Evolutionary conservation across 2,797 vertebrate species (phyloP).

Genomic region (Antrozous pallidus): DNA sequence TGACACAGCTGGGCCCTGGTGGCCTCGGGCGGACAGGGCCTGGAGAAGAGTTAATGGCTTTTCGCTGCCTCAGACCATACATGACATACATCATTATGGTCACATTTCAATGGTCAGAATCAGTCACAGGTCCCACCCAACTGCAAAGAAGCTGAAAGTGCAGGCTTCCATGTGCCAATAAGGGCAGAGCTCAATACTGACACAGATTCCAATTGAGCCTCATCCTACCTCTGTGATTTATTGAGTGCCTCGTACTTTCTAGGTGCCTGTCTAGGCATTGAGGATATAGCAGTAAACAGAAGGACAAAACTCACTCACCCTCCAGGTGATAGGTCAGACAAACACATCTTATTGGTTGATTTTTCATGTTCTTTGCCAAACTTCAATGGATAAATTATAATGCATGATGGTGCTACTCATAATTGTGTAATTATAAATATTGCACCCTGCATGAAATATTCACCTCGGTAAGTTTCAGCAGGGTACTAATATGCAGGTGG

Average conservation of each 20-base stretch:
- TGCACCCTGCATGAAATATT: neutral
- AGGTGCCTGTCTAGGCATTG: neutral
- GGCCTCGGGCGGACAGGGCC: neutral
- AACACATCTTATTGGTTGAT: neutral
- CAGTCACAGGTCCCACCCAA: neutral
- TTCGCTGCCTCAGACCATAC: neutral
- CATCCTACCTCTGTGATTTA: neutral
- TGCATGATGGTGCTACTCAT: neutral
- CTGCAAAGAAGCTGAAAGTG: neutral
- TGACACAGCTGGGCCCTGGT: neutral
- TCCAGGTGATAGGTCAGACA: neutral
- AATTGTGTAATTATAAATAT: neutral
- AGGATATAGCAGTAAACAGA: neutral
- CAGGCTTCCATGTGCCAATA: neutral
- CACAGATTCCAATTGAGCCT: neutral
- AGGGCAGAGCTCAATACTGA: neutral
- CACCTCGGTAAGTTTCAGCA: neutral
- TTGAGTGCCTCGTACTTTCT: neutral
- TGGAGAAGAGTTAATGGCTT: neutral
- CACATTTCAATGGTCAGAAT: neutral
- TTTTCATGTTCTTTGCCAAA: neutral
- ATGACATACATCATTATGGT: no score
- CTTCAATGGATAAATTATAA: neutral
- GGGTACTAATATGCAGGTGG: neutral
- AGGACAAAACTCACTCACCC: neutral